Conservation (phyloP, 2,113 vertebrate species). For the Pimephales promelas region DNA sequence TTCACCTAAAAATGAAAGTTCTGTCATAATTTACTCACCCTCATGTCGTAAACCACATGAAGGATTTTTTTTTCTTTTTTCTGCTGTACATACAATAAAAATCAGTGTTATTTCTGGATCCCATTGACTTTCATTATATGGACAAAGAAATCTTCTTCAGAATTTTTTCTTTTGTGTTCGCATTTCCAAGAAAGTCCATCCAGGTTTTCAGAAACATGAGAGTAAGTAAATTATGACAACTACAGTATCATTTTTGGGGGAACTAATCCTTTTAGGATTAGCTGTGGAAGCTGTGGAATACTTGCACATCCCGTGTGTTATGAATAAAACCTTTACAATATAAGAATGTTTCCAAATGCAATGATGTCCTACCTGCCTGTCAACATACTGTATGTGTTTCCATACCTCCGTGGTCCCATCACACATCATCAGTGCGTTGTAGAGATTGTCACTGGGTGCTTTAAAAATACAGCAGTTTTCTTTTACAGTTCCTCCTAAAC, state of each 20-base stretch:
- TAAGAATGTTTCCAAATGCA: not conserved
- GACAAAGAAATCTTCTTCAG: not conserved
- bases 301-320: not conserved
- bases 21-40: not conserved
- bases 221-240: not conserved
- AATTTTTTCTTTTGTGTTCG: not conserved
- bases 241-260: not conserved
- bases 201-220: not conserved
- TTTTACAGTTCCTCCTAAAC: no score
- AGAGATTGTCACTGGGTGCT: no score
- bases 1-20: not conserved
- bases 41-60: not conserved
- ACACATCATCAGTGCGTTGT: no score
- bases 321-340: not conserved
- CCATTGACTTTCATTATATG: not conserved
- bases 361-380: not conserved
- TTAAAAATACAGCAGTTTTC: no score
- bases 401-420: no score
- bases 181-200: not conserved
- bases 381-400: no score
- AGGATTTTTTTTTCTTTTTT: not conserved
- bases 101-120: not conserved
- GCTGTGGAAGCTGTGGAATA: not conserved
- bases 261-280: not conserved
- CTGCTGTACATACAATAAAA: no score